These are phyloP conservation scores for Cardiocondyla obscurior DNA, from an alignment of 1,140 invertebrate genomes.

Conservation along the genomic window DNA sequence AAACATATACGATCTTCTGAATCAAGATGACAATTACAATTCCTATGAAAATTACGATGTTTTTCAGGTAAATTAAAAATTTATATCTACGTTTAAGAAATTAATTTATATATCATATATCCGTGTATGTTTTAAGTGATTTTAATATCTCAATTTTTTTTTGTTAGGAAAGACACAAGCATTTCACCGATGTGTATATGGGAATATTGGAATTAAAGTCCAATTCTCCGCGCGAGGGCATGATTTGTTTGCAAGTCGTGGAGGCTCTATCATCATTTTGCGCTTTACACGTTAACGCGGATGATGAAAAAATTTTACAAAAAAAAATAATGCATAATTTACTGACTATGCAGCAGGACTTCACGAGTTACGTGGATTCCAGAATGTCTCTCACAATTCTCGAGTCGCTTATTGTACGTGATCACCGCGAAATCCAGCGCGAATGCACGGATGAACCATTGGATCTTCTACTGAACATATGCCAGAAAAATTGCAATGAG, in stretches of 20 bases:
- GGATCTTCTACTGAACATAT: constrained; percentile 62
- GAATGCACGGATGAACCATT: constrained; percentile 47
- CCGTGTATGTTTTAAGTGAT: too few relatives aligned
- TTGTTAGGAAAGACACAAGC: constrained; percentile 1
- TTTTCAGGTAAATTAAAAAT: constrained; percentile 25
- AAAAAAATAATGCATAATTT: constrained; percentile 65
- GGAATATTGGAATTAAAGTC: neutral
- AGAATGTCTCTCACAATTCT: constrained; percentile 68
- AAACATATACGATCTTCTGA: constrained; percentile 66
- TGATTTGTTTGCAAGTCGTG: constrained; percentile 47
- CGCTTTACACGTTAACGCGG: constrained; percentile 47
- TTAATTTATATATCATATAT: neutral
- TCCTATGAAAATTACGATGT: constrained; percentile 18
- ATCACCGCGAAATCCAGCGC: constrained; percentile 45
- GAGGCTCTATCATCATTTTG: constrained; percentile 67
- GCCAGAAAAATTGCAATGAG: constrained; percentile 58
- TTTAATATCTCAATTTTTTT: neutral
- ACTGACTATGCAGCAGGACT: constrained; percentile 67
- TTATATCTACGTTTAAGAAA: too few relatives aligned
- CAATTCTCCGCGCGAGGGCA: neutral
- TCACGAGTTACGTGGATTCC: constrained; percentile 53
- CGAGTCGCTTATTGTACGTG: constrained; percentile 53
- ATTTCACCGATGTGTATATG: neutral
- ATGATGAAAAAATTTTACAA: constrained; percentile 59
- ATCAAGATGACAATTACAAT: constrained; percentile 41